Evolutionary conservation across 2,113 vertebrate species (phyloP), one percentile per base, ranked within the genome.

Genomic region (Cyprinodon brontotheroides): DNA sequence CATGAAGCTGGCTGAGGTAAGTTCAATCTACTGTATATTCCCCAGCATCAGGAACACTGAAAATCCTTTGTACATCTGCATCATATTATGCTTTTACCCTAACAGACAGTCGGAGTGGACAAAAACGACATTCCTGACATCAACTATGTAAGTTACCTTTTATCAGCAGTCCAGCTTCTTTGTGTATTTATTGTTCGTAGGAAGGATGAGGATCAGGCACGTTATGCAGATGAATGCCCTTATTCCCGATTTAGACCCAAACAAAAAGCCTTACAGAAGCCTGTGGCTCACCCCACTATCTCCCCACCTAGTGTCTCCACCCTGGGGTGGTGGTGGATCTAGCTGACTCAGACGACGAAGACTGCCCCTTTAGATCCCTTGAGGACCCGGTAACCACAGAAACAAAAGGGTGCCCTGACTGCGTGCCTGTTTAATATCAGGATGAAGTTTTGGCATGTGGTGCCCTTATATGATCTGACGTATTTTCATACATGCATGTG

Each of bases 121-220:
- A 99, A 99, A 94, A 98, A 98, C 5, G 98, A 99, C 91, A 99
- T 99, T 89, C 98, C 98, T 73, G 98, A 99, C 92, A 97, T 99
- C 85, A 98, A 97, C 62, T 98, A 99, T 92, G 98, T 99, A 94
- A 96, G 96, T 92, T n/a, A 53, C 50, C 74, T 22, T 57, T 61
- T 9, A 53, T 53, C 5, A 0, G 13, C 17, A 36, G 10, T 10
- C 13, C 40, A 11, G 12, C 9, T 11, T 57, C n/a, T n/a, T 57
- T 57, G 17, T 11, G 4, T 20, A 62, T 20, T 43, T 65, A 41
- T 14, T 38, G 1, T 22, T 17, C 4, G 15, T 29, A 64, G 20
- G 11, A 76, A 53, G 61, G 4, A 14, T 11, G 3, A 29, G 11
- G 15, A 75, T 4, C 7, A 63, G 71, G 47, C 81, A 61, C 50